A percentile compares a stretch with the other conserved stretches of the same genome.
phyloP scores from a whole-genome alignment of 2,113 vertebrate species.

The Sylvilagus bachmani region DNA sequence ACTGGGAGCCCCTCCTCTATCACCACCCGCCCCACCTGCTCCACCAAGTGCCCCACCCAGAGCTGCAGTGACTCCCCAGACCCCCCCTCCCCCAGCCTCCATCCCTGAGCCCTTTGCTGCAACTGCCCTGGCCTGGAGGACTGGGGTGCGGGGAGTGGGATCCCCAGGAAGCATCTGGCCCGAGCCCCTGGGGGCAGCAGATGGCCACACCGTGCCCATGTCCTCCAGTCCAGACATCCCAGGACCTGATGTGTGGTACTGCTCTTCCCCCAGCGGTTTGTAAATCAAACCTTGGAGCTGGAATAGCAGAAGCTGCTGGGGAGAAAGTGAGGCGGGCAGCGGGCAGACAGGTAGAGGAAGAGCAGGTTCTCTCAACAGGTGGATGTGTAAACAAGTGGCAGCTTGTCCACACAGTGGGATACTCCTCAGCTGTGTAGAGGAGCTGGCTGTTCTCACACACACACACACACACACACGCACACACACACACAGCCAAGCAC shows the following conservation, averaged over 20 bases:
- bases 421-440: rapidly evolving
- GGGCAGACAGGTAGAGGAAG: background rate
- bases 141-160: background rate
- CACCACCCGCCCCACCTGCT: too few species aligned
- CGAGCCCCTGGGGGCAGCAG: too few species aligned
- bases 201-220: too few species aligned
- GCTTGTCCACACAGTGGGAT: background rate
- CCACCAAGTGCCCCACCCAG: background rate
- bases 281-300: background rate
- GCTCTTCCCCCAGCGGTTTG: background rate
- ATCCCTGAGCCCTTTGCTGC: background rate
- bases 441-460: background rate
- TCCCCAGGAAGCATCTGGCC: background rate
- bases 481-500: background rate
- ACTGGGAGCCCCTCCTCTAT: too few species aligned
- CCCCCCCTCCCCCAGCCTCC: background rate
- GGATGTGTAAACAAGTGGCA: background rate
- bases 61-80: background rate
- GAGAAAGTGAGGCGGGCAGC: background rate
- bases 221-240: background rate
- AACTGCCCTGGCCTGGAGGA: background rate
- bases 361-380: background rate
- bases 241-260: rapidly evolving
- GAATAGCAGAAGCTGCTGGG: background rate
- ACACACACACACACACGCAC: background rate